Base-by-base conservation (phyloP, 2,888 invertebrate genomes). In the Apodemia hepburni region DNA sequence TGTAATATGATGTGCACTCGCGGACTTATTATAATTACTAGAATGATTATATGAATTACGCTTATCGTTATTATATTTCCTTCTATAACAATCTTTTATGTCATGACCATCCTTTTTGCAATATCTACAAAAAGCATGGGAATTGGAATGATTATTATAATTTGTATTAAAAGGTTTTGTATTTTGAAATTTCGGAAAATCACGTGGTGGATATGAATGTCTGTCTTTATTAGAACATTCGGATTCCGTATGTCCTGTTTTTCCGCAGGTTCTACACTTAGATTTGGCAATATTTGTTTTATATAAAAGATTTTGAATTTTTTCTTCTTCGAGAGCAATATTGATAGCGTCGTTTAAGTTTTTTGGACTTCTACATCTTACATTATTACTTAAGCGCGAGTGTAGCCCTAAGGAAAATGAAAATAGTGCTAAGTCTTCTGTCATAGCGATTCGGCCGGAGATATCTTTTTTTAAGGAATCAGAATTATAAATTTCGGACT, bases 401-500 rank as follows among this genome's bases (percentile, higher is more conserved):
- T 61, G 9, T 18, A 64, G 61, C 29, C 59, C 60, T 59, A 64
- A 61, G 17, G 63, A 42, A 12, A 62, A 64, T n/a, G 38, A 35
- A n/a, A 33, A 59, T 35, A 38, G 42, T 4, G 59, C 59, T 59
- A 59, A 18, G 45, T 59, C 59, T 15, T 59, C 59, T 22, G 59
- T 59, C 38, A 59, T 42, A 22, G 42, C 42, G 5, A 59, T 59
- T 11, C 59, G 45, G 22, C 59, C 22, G 11, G 42, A 38, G 11
- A 59, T 17, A 11, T 59, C 59, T 8, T 38, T 59, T 15, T 59
- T 59, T 42, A 59, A 18, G 5, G 42, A 22, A 33, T 64, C 65
- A 3, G 64, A 65, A 47, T 63, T 65, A 49, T 65, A 60, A 42
- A 67, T 67, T 61, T 65, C 62, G 11, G 59, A 38, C 47, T 65